These are phyloP conservation scores for Urocitellus parryii DNA, from an alignment of 2,113 vertebrate genomes.

Conservation along the genomic window DNA sequence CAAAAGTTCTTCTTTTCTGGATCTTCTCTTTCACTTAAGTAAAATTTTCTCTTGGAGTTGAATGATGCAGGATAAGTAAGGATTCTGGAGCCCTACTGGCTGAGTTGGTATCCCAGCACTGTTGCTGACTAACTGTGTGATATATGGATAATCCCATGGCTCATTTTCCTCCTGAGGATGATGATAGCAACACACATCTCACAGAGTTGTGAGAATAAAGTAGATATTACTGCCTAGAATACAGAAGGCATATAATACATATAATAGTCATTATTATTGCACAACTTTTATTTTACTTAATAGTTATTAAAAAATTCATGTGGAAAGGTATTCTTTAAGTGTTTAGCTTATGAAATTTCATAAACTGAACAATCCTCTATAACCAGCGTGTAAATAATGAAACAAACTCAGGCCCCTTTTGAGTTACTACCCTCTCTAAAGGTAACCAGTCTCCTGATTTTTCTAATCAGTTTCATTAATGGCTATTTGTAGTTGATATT, in stretches of 20 bases:
- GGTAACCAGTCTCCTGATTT: not conserved
- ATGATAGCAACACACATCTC: not conserved
- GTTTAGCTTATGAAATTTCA: conserved; percentile 33
- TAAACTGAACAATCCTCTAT: not conserved
- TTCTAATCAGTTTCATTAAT: conserved; percentile 27
- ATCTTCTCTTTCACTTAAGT: not conserved
- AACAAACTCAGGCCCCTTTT: not conserved
- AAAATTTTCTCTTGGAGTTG: not conserved
- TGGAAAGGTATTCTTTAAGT: not conserved
- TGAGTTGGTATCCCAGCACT: not conserved
- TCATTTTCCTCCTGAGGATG: not conserved
- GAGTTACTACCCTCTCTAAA: not conserved
- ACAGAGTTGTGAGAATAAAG: not conserved
- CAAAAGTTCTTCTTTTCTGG: not conserved
- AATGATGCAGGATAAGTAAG: not conserved
- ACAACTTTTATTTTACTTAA: not conserved
- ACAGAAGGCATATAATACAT: not conserved
- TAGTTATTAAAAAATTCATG: not conserved
- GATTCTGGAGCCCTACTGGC: not conserved
- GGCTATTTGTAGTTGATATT: not conserved
- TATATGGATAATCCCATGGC: not conserved
- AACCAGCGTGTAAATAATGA: conserved; percentile 24
- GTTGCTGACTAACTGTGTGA: not conserved
- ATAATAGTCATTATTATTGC: not conserved
- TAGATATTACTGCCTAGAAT: not conserved